Percentiles rank a stretch among this genome's conserved stretches.
These are phyloP conservation scores for Istiophorus platypterus DNA, from an alignment of 2,113 vertebrate genomes.

Conservation along the genomic window DNA sequence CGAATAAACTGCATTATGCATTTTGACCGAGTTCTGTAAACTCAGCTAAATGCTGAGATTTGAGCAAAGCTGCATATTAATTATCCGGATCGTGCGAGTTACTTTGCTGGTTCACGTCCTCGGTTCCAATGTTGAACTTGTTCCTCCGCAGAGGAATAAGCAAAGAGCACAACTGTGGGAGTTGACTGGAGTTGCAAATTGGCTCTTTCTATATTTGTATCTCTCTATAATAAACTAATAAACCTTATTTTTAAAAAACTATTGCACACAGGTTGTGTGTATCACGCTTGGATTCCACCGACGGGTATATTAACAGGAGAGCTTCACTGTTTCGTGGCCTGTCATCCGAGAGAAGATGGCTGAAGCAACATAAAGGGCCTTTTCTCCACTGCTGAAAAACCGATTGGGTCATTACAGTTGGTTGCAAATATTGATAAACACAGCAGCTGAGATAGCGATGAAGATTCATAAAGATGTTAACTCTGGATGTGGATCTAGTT, in stretches of 20 bases:
- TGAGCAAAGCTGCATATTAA: neutral
- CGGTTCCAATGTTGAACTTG: neutral
- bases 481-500: neutral
- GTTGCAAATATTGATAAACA: constrained; percentile 4
- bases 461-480: too few species aligned
- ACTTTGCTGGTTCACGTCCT: neutral
- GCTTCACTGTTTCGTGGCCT: neutral
- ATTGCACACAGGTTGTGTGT: neutral
- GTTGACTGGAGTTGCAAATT: neutral
- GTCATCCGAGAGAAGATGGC: neutral
- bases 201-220: neutral
- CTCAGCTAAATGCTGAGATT: constrained; percentile 25
- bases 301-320: neutral
- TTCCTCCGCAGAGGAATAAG: neutral
- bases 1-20: constrained; percentile 3
- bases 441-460: neutral
- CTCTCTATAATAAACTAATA: neutral
- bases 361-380: neutral
- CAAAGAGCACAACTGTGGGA: neutral
- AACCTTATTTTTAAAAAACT: neutral
- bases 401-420: neutral
- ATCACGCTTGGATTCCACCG: constrained; percentile 8
- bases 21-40: constrained; percentile 21
- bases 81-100: neutral
- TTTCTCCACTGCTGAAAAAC: neutral